These are phyloP conservation scores for Syrrhaptes paradoxus DNA, from an alignment of 2,113 vertebrate species.

Conservation along the genomic window DNA sequence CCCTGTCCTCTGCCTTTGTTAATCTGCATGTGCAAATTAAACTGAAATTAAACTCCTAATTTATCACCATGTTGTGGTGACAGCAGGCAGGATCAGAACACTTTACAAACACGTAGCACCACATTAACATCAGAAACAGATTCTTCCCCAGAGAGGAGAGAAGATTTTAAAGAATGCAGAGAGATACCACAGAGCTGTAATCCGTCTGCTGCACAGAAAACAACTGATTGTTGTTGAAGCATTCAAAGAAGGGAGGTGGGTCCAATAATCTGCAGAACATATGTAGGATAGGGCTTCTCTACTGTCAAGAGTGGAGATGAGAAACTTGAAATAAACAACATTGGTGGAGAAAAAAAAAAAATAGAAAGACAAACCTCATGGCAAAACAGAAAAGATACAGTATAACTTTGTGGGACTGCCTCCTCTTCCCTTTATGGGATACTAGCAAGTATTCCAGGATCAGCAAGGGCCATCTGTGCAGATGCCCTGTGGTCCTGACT, in stretches of 20 bases:
- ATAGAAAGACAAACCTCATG: neutral
- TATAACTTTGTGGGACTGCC: neutral
- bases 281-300: neutral
- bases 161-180: slow-evolving; percentile 39
- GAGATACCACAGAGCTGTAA: slow-evolving; percentile 27
- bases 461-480: neutral
- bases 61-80: slow-evolving; percentile 16
- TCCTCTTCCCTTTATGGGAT: neutral
- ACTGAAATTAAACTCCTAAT: slow-evolving; percentile 24
- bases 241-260: neutral
- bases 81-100: slow-evolving; percentile 35
- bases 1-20: neutral
- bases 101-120: slow-evolving; percentile 8
- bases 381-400: neutral
- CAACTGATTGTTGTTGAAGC: slow-evolving; percentile 22
- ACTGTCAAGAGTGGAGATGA: neutral
- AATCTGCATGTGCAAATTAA: neutral
- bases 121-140: slow-evolving; percentile 56
- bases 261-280: slow-evolving; percentile 50
- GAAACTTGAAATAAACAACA: neutral
- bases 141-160: slow-evolving; percentile 2
- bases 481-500: neutral
- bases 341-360: neutral
- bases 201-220: slow-evolving; percentile 28
- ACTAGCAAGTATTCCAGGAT: neutral